phyloP scores from a whole-genome alignment of 64 coral and sea anemone genomes.

The Cladopsammia gracilis region DNA sequence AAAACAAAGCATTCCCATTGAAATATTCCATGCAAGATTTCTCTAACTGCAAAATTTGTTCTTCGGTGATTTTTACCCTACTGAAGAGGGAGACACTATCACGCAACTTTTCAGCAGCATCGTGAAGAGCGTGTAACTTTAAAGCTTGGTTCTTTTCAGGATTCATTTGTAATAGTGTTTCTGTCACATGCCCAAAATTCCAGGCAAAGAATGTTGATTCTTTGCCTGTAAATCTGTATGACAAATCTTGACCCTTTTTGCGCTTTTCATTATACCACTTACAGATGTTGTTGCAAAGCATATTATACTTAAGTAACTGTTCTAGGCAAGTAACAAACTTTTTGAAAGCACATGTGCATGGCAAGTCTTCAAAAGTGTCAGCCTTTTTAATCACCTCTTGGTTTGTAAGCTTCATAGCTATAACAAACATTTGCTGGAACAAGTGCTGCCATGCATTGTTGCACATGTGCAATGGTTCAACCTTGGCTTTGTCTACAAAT shows the following conservation, averaged over 20 bases:
- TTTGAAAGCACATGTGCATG: conserved; percentile 25
- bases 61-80: conserved; percentile 36
- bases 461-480: conserved; percentile 21
- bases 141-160: conserved; percentile 11
- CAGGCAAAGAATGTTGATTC: conserved; percentile 21
- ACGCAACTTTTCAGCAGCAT: conserved; percentile 28
- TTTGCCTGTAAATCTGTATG: conserved; percentile 54
- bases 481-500: conserved; percentile 31
- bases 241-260: not conserved
- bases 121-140: conserved; percentile 18
- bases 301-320: conserved; percentile 42
- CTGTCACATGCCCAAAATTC: conserved; percentile 31
- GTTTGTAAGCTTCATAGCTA: conserved; percentile 20
- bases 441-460: conserved; percentile 6
- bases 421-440: conserved; percentile 52
- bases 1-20: conserved; percentile 47
- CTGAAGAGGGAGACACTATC: conserved; percentile 48
- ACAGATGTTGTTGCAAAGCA: conserved; percentile 41
- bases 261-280: conserved; percentile 55
- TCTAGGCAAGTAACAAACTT: conserved; percentile 51
- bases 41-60: conserved; percentile 36
- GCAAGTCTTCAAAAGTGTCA: conserved; percentile 11
- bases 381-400: conserved; percentile 28
- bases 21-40: conserved; percentile 12
- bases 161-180: conserved; percentile 23